Base-by-base conservation (phyloP, 2,113 vertebrate genomes). In the Oreochromis spilurus region DNA sequence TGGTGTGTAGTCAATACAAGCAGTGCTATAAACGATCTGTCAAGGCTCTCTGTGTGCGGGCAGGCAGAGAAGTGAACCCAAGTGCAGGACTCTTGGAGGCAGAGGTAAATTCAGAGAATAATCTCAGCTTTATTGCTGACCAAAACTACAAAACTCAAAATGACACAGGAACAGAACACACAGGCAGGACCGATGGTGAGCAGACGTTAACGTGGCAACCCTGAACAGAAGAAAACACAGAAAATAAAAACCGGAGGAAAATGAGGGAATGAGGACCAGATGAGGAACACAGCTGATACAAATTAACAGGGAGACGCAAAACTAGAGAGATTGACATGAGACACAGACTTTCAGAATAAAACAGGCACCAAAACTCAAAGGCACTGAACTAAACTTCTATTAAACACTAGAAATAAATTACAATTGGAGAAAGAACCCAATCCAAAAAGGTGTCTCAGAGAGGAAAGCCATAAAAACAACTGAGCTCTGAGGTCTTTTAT, bases 161-260 rank as follows among this genome's bases (percentile, higher is more conserved):
- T 57, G 24, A 57, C 55, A 57, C 55, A 57, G 54, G 12, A 57
- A 57, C 24, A 57, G 54, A 57, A 57, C 54, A 57, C 54, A 57
- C 54, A 57, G 12, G 24, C 1, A 3, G 55, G 24, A 0, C 55
- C 2, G 0, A 29, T 29, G 2, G 55, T 57, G 2, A 57, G 24
- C 24, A 29, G 55, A 57, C 0, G 0, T 57, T 29, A 57, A 57
- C 0, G 24, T 26, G 12, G 24, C 14, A 12, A 57, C 24, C 54
- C 54, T 57, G 54, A 24, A 29, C 24, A 57, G 24, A 57, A 57
- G 54, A 0, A 57, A 57, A 29, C 54, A 57, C 54, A 29, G 54
- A 57, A 57, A 57, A 57, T 57, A 57, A 55, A 13, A 0, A 26
- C 21, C 2, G 4, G 21, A 55, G 2, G 54, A 55, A 55, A 26